Percentiles rank a stretch among this genome's conserved stretches.
phyloP scores from a whole-genome alignment of 2,888 invertebrate genomes.

The Platypus cylindrus region DNA sequence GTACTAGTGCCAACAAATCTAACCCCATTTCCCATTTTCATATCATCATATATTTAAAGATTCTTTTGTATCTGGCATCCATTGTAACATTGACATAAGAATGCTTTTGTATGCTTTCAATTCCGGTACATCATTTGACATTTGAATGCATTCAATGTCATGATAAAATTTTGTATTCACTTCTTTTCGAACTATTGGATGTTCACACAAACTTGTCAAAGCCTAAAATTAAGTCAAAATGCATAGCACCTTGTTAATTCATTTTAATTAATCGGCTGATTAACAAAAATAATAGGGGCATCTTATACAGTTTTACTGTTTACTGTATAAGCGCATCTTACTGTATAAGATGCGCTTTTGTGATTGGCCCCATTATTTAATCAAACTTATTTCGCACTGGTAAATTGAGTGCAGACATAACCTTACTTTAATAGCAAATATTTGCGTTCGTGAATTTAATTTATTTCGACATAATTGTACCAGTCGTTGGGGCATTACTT shows the following conservation, averaged over 20 bases:
- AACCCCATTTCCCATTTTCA: too few relatives aligned
- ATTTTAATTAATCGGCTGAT: too few relatives aligned
- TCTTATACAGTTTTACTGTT: too few relatives aligned
- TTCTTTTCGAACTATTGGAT: conserved; percentile 21
- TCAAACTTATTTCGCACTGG: too few relatives aligned
- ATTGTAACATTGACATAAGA: conserved; percentile 21
- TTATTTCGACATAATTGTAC: conserved; percentile 16
- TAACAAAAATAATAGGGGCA: too few relatives aligned
- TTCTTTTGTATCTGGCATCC: conserved; percentile 18
- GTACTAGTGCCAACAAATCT: too few relatives aligned
- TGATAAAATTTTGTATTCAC: conserved; percentile 19
- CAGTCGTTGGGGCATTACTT: conserved; percentile 23
- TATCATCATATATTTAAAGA: neutral
- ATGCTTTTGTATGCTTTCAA: conserved; percentile 19
- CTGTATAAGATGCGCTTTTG: too few relatives aligned
- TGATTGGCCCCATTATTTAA: too few relatives aligned
- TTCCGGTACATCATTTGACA: conserved; percentile 16
- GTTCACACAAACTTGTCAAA: conserved; percentile 26
- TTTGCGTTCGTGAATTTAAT: conserved; percentile 11
- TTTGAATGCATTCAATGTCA: conserved; percentile 18
- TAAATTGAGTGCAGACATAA: too few relatives aligned
- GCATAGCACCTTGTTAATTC: too few relatives aligned
- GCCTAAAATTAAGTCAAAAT: conserved; percentile 18
- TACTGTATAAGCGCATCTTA: too few relatives aligned
- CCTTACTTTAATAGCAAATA: conserved; percentile 17